These are phyloP conservation scores for Entomyzon cyanotis DNA, from an alignment of 2,113 vertebrate genomes.

Conservation along the genomic window DNA sequence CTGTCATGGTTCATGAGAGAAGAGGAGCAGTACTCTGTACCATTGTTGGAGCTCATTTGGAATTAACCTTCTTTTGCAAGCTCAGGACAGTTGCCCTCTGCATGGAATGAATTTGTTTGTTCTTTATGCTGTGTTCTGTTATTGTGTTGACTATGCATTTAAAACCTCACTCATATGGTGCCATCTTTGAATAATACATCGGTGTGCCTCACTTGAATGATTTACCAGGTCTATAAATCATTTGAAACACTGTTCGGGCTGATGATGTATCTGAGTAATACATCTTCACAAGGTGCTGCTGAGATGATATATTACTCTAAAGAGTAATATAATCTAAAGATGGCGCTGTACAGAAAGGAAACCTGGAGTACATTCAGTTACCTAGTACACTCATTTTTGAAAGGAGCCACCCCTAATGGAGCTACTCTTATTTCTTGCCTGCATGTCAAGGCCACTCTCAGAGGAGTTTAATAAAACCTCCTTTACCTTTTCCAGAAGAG, in stretches of 20 bases:
- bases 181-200: slow-evolving; percentile 57
- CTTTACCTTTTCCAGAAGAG: background rate
- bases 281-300: slow-evolving; percentile 57
- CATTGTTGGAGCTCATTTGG: background rate
- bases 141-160: background rate
- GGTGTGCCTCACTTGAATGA: slow-evolving; percentile 14
- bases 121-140: background rate
- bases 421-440: background rate
- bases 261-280: slow-evolving; percentile 61
- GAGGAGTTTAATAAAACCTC: background rate
- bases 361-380: background rate
- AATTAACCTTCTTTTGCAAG: background rate
- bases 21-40: background rate
- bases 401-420: background rate
- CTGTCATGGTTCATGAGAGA: background rate
- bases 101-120: background rate
- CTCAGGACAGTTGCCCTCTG: background rate
- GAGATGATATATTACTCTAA: slow-evolving; percentile 41
- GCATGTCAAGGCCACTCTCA: background rate
- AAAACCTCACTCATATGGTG: background rate
- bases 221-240: slow-evolving; percentile 66
- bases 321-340: background rate
- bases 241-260: slow-evolving; percentile 40
- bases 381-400: background rate
- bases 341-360: background rate